Conservation (phyloP, 2,113 vertebrate species). For the Callorhinus ursinus region DNA sequence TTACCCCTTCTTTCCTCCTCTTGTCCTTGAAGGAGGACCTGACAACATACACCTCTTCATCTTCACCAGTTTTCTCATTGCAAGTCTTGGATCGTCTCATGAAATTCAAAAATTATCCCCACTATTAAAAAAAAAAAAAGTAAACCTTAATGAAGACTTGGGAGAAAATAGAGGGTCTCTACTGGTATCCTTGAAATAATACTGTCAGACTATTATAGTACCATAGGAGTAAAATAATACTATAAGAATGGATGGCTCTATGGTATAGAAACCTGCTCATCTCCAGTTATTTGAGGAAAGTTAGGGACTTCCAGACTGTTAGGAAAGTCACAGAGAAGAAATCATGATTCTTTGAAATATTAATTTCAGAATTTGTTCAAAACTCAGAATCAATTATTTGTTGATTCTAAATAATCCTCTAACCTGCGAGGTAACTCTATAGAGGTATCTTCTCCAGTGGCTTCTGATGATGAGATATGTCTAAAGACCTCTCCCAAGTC, state of each 20-base stretch:
- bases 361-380: background rate
- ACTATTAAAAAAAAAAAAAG: background rate
- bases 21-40: background rate
- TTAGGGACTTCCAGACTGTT: background rate
- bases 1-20: background rate
- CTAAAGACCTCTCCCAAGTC: background rate
- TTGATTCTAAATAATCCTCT: background rate
- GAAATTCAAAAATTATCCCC: conserved; percentile 12
- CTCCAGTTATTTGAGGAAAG: background rate
- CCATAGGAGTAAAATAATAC: background rate
- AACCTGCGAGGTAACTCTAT: background rate
- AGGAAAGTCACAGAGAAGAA: background rate
- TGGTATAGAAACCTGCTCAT: background rate
- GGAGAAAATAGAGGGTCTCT: background rate
- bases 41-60: too few relatives aligned
- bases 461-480: background rate
- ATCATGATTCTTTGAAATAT: background rate
- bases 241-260: background rate
- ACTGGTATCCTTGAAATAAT: background rate
- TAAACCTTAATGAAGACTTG: background rate
- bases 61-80: background rate
- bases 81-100: background rate
- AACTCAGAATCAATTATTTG: background rate
- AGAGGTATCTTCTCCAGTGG: background rate
- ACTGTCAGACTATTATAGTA: background rate